These are phyloP conservation scores for Abramis brama DNA, from an alignment of 2,113 vertebrate genomes.

Conservation along the genomic window DNA sequence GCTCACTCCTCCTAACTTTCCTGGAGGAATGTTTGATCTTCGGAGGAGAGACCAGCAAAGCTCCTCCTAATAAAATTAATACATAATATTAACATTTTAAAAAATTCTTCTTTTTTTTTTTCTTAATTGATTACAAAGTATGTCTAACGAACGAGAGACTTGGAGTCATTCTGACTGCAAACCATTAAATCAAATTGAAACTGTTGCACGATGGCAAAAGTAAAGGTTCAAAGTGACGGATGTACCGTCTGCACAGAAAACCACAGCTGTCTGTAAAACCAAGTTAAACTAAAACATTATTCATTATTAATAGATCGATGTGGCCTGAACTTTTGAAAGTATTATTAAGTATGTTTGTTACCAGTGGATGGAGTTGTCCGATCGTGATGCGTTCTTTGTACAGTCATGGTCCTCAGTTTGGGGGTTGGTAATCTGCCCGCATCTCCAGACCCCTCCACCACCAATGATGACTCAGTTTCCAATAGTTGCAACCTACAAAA, in stretches of 20 bases:
- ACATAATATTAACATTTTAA: neutral
- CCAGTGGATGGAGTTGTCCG: constrained; percentile 79
- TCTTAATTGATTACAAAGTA: neutral
- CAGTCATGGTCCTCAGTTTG: constrained; percentile 68
- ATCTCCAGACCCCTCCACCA: constrained; percentile 55
- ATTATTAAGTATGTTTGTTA: constrained; percentile 52
- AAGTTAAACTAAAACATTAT: neutral
- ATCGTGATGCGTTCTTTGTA: constrained; percentile 79
- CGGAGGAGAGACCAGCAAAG: constrained; percentile 78
- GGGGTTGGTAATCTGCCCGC: constrained; percentile 79
- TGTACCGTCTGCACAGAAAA: neutral
- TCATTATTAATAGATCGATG: neutral
- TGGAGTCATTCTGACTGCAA: neutral
- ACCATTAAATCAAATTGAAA: constrained; percentile 27
- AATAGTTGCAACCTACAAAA: constrained; percentile 24
- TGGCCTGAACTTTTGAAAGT: neutral
- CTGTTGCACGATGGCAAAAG: neutral
- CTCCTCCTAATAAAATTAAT: constrained; percentile 72
- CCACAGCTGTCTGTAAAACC: neutral
- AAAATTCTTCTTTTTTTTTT: too few relatives aligned
- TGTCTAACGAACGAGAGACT: neutral
- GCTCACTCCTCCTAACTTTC: constrained; percentile 59
- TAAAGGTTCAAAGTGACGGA: constrained; percentile 1
- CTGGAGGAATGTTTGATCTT: constrained; percentile 66
- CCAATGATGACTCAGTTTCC: constrained; percentile 24